These are phyloP conservation scores for Thunnus thynnus DNA, from an alignment of 2,113 vertebrate species.

Conservation along the genomic window DNA sequence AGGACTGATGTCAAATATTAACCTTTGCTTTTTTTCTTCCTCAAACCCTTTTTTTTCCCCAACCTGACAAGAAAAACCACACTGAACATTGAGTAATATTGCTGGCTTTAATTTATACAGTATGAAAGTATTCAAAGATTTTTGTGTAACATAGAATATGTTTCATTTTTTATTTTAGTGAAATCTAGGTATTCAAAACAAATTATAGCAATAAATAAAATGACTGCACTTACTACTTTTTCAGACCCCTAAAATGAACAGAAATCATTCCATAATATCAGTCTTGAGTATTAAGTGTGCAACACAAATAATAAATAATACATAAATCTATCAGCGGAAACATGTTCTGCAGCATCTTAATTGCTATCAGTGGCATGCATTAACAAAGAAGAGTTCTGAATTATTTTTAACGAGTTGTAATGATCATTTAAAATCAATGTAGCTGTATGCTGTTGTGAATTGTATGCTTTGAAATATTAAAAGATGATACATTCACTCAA, in stretches of 20 bases:
- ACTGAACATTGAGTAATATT: background rate
- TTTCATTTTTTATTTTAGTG: too few species aligned
- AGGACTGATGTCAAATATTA: slow-evolving; percentile 81
- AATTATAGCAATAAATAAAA: background rate
- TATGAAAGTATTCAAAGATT: background rate
- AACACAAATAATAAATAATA: background rate
- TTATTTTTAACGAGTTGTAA: background rate
- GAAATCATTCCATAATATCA: background rate
- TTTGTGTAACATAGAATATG: background rate
- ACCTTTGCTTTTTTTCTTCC: slow-evolving; percentile 31
- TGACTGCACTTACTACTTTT: background rate
- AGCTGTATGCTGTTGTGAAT: slow-evolving; percentile 8
- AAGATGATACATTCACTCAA: slow-evolving; percentile 44
- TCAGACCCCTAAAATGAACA: background rate
- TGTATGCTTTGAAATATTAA: slow-evolving; percentile 48
- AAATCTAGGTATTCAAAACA: too few species aligned
- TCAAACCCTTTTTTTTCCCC: background rate
- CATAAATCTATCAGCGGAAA: background rate
- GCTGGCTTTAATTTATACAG: background rate
- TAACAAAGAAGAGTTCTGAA: background rate
- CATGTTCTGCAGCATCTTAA: background rate
- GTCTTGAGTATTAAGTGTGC: background rate
- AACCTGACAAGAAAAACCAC: slow-evolving; percentile 37
- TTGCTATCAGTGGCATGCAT: background rate
- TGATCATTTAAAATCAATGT: background rate